These are phyloP conservation scores for Ardeotis arabs DNA, from an alignment of 2,113 vertebrate species.

Conservation along the genomic window DNA sequence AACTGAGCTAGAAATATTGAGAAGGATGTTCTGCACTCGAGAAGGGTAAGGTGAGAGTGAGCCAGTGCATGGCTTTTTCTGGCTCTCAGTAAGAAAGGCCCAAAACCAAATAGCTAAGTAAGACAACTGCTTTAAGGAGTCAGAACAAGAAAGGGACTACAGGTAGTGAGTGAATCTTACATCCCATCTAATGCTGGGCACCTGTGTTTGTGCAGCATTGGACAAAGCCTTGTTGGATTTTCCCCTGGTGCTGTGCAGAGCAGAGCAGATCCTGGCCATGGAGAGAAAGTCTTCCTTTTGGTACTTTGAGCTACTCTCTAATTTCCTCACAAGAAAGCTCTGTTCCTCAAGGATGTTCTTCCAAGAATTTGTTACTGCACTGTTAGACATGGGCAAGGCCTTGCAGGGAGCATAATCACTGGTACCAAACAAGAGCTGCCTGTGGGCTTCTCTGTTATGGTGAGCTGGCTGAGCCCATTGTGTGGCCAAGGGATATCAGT, in stretches of 20 bases:
- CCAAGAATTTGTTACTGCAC: background rate
- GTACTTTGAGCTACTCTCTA: background rate
- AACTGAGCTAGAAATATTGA: background rate
- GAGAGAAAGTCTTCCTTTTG: background rate
- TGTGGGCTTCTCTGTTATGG: background rate
- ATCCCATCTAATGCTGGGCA: background rate
- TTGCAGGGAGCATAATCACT: accelerated
- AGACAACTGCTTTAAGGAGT: background rate
- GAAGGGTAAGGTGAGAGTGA: accelerated
- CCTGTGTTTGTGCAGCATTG: accelerated
- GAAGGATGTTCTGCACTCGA: background rate
- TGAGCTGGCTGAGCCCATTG: background rate
- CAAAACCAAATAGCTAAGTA: background rate
- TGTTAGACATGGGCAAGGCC: background rate
- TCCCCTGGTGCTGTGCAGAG: background rate
- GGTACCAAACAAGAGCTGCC: background rate
- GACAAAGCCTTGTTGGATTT: background rate
- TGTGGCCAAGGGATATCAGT: too few relatives aligned
- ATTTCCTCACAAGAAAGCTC: background rate
- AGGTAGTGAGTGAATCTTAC: background rate
- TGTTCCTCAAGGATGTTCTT: background rate
- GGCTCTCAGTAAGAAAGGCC: background rate
- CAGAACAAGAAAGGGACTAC: background rate
- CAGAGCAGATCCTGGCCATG: accelerated
- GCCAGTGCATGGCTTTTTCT: background rate